Evolutionary conservation across 2,113 vertebrate species (phyloP).

Genomic region (Podarcis muralis): DNA sequence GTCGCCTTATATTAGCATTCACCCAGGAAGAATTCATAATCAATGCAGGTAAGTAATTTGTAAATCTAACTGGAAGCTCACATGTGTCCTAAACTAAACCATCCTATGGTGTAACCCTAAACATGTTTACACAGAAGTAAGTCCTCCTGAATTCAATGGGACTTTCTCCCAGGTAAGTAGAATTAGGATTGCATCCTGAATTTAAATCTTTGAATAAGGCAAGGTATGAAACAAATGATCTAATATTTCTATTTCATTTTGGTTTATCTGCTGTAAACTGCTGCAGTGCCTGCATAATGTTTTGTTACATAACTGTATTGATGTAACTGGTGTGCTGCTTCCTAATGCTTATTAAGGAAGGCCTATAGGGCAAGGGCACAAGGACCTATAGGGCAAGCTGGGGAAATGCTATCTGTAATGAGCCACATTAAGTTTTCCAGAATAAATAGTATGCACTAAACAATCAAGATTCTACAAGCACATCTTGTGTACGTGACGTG

Average conservation of each 20-base stretch:
- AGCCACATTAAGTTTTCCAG: not conserved
- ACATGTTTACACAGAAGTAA: too few species aligned
- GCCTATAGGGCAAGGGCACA: not conserved
- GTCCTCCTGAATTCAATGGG: too few species aligned
- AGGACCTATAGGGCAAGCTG: not conserved
- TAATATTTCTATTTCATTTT: not conserved
- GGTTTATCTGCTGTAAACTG: not conserved
- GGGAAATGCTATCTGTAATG: not conserved
- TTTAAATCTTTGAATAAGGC: not conserved
- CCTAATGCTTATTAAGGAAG: not conserved
- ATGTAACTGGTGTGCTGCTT: not conserved
- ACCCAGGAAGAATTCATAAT: conserved; percentile 93
- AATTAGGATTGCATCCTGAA: not conserved
- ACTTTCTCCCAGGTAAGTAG: too few species aligned
- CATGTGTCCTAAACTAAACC: not conserved
- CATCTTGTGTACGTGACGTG: conserved; percentile 3
- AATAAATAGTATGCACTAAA: not conserved
- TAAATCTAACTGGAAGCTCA: not conserved
- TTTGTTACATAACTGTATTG: not conserved
- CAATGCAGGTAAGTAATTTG: conserved; percentile 88
- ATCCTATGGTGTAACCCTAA: too few species aligned
- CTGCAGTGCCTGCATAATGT: not conserved
- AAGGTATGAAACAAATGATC: not conserved
- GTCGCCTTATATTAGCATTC: conserved; percentile 94
- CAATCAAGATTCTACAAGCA: not conserved